These are phyloP conservation scores for Brachionus plicatilis DNA, from an alignment of 1,140 invertebrate genomes.

Conservation along the genomic window DNA sequence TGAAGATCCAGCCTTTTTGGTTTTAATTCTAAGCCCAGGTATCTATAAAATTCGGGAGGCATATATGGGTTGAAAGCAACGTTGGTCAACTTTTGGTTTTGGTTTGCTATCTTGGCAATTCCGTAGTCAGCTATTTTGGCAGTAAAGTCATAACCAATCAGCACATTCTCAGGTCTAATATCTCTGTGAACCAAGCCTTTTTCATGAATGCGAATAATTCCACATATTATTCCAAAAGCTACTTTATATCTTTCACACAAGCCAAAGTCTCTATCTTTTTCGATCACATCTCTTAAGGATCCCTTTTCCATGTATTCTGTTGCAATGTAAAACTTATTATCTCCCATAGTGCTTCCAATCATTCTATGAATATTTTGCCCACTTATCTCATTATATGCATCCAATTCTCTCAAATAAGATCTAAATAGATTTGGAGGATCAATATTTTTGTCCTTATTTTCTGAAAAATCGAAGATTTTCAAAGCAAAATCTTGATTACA, in stretches of 20 bases:
- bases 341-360: neutral
- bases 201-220: neutral
- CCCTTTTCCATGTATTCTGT: neutral
- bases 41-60: neutral
- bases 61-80: neutral
- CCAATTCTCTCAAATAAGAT: slow-evolving; percentile 15
- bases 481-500: too few species aligned
- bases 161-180: neutral
- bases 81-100: neutral
- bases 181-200: neutral
- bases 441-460: neutral
- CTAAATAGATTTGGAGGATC: neutral
- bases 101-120: neutral
- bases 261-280: neutral
- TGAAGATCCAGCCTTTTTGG: neutral
- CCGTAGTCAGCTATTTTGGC: slow-evolving; percentile 22
- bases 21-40: neutral
- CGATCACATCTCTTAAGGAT: neutral
- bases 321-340: neutral
- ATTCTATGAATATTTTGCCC: neutral
- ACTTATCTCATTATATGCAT: neutral
- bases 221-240: neutral
- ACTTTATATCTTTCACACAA: neutral
- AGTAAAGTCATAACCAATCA: neutral
- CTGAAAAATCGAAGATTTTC: neutral